Evolutionary conservation across 1,140 invertebrate species (phyloP), one percentile per base, ranked within the genome.

Genomic region (Leptonema lineaticorne): DNA sequence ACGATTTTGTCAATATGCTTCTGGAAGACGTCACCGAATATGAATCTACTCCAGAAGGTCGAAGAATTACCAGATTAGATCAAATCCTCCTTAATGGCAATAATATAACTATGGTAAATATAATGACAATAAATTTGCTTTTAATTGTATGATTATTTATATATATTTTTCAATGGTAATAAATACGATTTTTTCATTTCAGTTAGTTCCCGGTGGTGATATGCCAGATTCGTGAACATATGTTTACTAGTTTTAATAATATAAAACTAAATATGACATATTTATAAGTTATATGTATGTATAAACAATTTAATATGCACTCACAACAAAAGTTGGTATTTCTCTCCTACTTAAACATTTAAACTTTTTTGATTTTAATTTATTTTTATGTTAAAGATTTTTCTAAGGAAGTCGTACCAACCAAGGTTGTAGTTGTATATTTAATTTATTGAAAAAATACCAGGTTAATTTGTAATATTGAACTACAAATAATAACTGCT

Each of bases 1-100:
- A 99, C 82, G 97, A 99, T 82, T 99, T 98, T 82, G 98, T 99
- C 14, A 99, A 97, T 80, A 96, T 97, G 94, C 84, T 97, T 9
- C 78, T 97, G 65, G 94, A 96, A 76, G 93, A 96, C 82, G 93
- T 95, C 0, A 95, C 92, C 0, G 93, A 96, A 81, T 94, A 93
- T 78, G 98, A 99, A 84, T 94, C 90, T 20, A 99, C 97, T 0
- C 90, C 95, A 2, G 97, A 99, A 83, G 98, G 98, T 18, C 86
- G 95, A 75, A 83, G 96, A 78, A 91, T 99, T 1, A 99, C 97
- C 0, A 98, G 97, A 81, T 81, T 99, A 41, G 97, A 99, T 80
- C 94, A 97, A 81, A 99, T 99, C 76, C 86, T 99, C 33, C 82
- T 99, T 0, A 99, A 99, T 85, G 98, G 98, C 74, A 99, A 98